Evolutionary conservation across 2,113 vertebrate species (phyloP).

Genomic region (Colistium nudipinnis): DNA sequence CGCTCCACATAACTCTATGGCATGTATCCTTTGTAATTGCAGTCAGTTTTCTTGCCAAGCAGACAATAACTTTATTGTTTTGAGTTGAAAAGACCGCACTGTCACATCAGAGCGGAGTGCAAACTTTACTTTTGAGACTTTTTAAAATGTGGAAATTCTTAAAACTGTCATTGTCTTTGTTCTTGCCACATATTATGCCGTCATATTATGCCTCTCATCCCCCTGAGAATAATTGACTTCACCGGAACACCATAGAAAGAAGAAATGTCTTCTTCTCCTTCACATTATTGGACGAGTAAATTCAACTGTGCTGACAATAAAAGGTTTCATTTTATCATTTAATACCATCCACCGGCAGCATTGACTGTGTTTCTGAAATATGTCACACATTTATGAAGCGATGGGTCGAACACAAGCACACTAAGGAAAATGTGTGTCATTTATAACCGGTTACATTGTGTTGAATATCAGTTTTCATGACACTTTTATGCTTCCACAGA

Average conservation of each 20-base stretch:
- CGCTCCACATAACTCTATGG: constrained; percentile 30
- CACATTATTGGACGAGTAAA: constrained; percentile 54
- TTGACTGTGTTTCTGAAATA: constrained; percentile 20
- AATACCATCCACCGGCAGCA: constrained; percentile 22
- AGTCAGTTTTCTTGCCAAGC: constrained; percentile 52
- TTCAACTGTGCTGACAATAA: constrained; percentile 27
- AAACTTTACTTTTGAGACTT: constrained; percentile 27
- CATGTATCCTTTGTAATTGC: constrained; percentile 57
- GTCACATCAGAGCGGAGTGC: constrained; percentile 27
- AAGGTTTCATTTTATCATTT: constrained; percentile 54
- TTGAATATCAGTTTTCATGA: constrained; percentile 16
- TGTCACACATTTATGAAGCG: constrained; percentile 28
- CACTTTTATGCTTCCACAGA: not conserved
- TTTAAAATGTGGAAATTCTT: constrained; percentile 21
- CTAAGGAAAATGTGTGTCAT: constrained; percentile 16
- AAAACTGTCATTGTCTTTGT: constrained; percentile 12
- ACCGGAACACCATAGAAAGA: constrained; percentile 4
- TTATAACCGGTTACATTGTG: constrained; percentile 17
- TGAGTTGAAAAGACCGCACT: constrained; percentile 49
- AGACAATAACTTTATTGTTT: constrained; percentile 61
- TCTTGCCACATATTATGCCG: constrained; percentile 29
- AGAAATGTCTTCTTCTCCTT: constrained; percentile 15
- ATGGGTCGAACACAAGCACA: constrained; percentile 9
- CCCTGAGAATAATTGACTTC: constrained; percentile 20
- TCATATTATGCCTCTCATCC: not conserved